Evolutionary conservation across 2,113 vertebrate genomes (phyloP), one percentile per base, ranked within the genome.

Genomic region (Macroglossus sobrinus): DNA sequence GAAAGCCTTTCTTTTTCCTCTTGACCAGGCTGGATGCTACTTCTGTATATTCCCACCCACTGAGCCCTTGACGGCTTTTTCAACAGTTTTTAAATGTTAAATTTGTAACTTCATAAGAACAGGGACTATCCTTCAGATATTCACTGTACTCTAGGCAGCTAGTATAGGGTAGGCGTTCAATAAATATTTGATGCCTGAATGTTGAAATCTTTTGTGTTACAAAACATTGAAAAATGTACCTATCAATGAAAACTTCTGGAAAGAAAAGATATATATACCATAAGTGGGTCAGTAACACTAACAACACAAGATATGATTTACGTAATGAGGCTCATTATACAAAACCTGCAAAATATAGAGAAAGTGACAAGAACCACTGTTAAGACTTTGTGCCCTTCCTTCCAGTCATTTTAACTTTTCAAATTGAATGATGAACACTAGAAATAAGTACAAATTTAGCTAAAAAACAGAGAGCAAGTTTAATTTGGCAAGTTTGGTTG

Each of bases 21-120:
- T 28, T 71, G 61, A 45, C 28, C n/a, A 82, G 28, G 26, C 10
- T 93, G 33, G n/a, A 80, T 69, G 57, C n/a, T 66, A 75, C 30
- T 74, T 38, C 89, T 75, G 19, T 63, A 47, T 61, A 30, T 61
- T 75, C 22, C 38, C 63, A 78, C 19, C 43, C 61, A 96, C 85
- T 7, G 16, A 55, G 55, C 47, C 35, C 35, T 85, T 75, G 30
- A 80, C 4, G 81, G 33, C 19, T 91, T 78, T 84, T 72, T 88
- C 63, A 79, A 87, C 35, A 81, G 53, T 86, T 88, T 93, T 78
- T 76, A 95, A 93, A 50, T 68, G 35, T 55, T 68, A 90, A 64
- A 40, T 87, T 95, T 87, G 57, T 71, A 93, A 82, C n/a, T 53
- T 71, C 33, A 33, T 50, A 79, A 95, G 63, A 93, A 91, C 15